These are phyloP conservation scores for Delia radicum DNA, from an alignment of 1,140 invertebrate species.

Conservation along the genomic window DNA sequence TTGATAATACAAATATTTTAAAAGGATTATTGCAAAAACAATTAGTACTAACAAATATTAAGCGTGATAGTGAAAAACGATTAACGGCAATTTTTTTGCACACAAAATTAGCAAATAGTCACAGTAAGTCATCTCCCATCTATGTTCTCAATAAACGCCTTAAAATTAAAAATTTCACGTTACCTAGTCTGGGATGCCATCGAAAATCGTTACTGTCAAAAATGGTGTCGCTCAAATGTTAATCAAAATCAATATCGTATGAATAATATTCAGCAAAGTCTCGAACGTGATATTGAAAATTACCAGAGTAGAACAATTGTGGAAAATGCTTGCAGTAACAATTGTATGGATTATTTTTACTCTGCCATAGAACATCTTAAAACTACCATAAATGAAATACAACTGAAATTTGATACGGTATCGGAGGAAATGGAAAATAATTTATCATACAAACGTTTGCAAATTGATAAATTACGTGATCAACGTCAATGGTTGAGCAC, in stretches of 20 bases:
- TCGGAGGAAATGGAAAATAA: background rate
- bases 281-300: background rate
- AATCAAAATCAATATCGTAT: background rate
- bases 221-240: background rate
- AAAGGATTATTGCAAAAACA: no score
- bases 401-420: background rate
- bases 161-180: background rate
- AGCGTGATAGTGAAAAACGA: no score
- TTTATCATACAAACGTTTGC: background rate
- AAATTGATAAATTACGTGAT: background rate
- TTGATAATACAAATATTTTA: no score
- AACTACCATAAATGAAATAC: background rate
- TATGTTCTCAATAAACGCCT: background rate
- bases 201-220: background rate
- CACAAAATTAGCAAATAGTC: no score
- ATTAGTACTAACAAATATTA: no score
- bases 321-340: background rate
- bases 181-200: constrained; percentile 6
- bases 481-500: background rate
- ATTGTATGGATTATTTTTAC: background rate
- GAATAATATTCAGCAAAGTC: background rate
- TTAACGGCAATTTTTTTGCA: no score
- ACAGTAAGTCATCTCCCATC: background rate
- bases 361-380: background rate
- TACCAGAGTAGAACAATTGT: background rate